phyloP scores from a whole-genome alignment of 2,888 invertebrate genomes.

The Herminia tarsipennalis region DNA sequence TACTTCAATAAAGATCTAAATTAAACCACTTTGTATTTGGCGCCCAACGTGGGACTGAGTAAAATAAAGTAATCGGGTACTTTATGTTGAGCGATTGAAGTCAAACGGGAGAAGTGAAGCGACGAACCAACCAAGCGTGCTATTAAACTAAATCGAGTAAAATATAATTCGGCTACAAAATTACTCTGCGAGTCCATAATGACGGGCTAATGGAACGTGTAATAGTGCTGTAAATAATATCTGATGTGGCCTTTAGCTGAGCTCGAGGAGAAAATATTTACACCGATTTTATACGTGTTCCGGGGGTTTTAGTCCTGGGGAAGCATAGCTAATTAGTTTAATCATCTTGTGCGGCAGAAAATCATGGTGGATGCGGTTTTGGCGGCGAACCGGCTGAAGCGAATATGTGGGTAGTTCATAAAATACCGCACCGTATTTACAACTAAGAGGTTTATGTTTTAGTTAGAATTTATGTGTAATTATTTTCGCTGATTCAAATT shows the following conservation, averaged over 20 bases:
- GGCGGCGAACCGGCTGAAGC: background rate
- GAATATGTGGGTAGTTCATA: constrained; percentile 5
- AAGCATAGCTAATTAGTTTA: constrained; percentile 38
- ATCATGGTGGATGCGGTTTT: constrained; percentile 6
- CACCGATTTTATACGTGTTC: constrained; percentile 19
- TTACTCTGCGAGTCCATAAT: constrained; percentile 56
- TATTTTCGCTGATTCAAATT: constrained; percentile 2
- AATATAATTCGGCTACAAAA: constrained; percentile 64
- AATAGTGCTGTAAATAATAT: constrained; percentile 66
- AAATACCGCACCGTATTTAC: background rate
- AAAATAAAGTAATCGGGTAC: constrained; percentile 30
- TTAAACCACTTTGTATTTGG: constrained; percentile 24
- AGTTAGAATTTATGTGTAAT: constrained; percentile 3
- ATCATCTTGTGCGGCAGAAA: constrained; percentile 26
- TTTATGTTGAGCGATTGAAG: constrained; percentile 45
- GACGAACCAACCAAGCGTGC: constrained; percentile 53
- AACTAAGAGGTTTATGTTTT: constrained; percentile 2
- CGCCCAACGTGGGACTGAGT: constrained; percentile 50
- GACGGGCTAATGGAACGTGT: constrained; percentile 65
- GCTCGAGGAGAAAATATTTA: constrained; percentile 31
- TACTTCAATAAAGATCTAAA: constrained; percentile 12
- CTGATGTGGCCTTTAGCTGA: constrained; percentile 25
- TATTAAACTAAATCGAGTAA: constrained; percentile 66
- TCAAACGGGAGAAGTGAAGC: constrained; percentile 52
- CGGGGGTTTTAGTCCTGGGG: constrained; percentile 22